Evolutionary conservation across 2,113 vertebrate species (phyloP).

Genomic region (Philantomba maxwellii): DNA sequence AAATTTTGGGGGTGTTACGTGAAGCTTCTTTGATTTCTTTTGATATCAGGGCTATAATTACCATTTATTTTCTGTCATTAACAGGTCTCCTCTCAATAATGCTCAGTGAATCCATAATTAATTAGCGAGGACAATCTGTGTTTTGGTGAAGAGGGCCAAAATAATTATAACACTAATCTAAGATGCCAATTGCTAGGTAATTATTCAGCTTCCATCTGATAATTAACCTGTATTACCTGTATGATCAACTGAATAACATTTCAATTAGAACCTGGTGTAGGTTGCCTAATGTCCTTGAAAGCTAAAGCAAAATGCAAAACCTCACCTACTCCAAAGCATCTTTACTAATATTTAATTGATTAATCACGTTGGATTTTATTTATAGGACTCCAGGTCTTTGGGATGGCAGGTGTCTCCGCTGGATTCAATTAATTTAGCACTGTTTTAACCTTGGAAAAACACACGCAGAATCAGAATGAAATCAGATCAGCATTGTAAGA

Average conservation of each 20-base stretch:
- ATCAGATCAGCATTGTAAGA: neutral
- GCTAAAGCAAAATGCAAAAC: neutral
- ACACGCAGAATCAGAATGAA: neutral
- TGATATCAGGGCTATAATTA: constrained; percentile 2
- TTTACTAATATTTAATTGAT: constrained; percentile 46
- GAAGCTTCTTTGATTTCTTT: neutral
- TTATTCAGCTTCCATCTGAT: constrained; percentile 59
- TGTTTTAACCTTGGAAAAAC: constrained; percentile 22
- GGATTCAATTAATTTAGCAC: constrained; percentile 28
- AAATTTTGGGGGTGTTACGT: neutral
- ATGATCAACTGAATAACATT: constrained; percentile 50
- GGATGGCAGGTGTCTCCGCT: neutral
- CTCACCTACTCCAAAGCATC: neutral
- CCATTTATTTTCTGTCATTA: neutral
- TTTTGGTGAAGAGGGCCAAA: constrained; percentile 56
- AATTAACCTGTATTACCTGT: constrained; percentile 60
- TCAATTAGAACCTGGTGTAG: constrained; percentile 46
- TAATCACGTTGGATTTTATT: constrained; percentile 15
- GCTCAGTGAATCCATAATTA: constrained; percentile 51
- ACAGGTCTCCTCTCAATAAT: neutral
- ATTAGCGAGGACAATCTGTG: constrained; percentile 52
- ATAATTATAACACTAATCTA: constrained; percentile 68
- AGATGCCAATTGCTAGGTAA: constrained; percentile 59
- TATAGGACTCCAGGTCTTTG: neutral
- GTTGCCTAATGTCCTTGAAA: constrained; percentile 45